phyloP scores from a whole-genome alignment of 2,113 vertebrate genomes.

The Corythornis madagascariensis region DNA sequence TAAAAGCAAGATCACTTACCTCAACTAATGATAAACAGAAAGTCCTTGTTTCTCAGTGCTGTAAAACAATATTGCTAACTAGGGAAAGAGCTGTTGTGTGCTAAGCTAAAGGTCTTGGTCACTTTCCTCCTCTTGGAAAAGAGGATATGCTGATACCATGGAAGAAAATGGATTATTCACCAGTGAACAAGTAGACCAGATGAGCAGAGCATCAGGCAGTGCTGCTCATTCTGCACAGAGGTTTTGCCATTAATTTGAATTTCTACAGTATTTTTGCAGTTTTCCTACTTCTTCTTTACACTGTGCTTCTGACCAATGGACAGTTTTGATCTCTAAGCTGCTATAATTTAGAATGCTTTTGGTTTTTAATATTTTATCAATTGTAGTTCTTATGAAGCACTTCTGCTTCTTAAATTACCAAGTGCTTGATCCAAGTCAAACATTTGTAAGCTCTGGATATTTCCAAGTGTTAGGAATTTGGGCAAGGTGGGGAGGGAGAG shows the following conservation, averaged over 20 bases:
- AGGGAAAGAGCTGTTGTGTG: neutral
- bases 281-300: neutral
- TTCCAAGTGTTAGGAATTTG: neutral
- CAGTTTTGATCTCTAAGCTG: conserved; percentile 2
- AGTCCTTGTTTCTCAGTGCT: conserved; percentile 63
- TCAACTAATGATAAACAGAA: conserved; percentile 61
- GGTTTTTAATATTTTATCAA: conserved; percentile 19
- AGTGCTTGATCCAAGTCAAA: neutral
- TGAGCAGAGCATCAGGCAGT: neutral
- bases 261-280: conserved; percentile 1
- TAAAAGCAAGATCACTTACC: conserved; percentile 70
- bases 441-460: neutral
- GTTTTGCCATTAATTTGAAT: neutral
- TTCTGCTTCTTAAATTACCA: neutral
- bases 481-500: rapidly evolving
- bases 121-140: neutral
- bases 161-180: neutral
- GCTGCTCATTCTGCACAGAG: neutral
- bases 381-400: conserved; percentile 7
- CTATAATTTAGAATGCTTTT: conserved; percentile 33
- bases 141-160: neutral
- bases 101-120: neutral
- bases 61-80: conserved; percentile 23
- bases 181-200: neutral
- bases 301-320: neutral